These are phyloP conservation scores for Paramormyrops hopkinsi DNA, from an alignment of 2,797 vertebrate species.

Conservation along the genomic window DNA sequence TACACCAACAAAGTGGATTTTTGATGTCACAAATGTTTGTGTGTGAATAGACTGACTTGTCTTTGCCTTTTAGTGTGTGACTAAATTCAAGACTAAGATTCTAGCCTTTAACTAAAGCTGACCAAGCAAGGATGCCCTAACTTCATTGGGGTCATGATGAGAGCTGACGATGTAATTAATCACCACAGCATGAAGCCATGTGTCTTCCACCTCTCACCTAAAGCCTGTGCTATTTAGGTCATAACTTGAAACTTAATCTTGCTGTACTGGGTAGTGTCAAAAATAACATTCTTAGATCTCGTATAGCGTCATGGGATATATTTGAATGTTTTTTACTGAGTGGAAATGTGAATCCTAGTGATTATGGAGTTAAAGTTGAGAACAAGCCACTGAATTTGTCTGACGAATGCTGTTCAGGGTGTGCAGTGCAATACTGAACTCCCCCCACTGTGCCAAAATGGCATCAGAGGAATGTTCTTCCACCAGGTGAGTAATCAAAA, in stretches of 20 bases:
- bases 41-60: neutral
- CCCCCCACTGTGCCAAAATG: neutral
- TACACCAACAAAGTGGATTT: neutral
- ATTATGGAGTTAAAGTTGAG: neutral
- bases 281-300: neutral
- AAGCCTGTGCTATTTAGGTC: neutral
- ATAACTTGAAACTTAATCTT: neutral
- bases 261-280: neutral
- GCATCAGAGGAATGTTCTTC: slow-evolving; percentile 14
- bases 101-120: neutral
- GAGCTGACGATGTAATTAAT: neutral
- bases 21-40: neutral
- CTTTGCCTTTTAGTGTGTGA: neutral
- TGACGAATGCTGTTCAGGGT: neutral
- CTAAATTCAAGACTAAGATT: neutral
- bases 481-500: slow-evolving; percentile 1
- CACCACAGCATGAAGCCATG: neutral
- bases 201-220: neutral
- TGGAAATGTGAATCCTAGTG: neutral
- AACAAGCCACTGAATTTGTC: neutral
- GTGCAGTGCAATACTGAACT: neutral
- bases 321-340: neutral
- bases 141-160: neutral
- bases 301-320: neutral
- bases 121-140: neutral